Percentiles rank a stretch among this genome's conserved stretches.
Evolutionary conservation across 30 jellyfish, hydroid and myxozoan genomes (phyloP).

Genomic region (Nemopilema nomurai): DNA sequence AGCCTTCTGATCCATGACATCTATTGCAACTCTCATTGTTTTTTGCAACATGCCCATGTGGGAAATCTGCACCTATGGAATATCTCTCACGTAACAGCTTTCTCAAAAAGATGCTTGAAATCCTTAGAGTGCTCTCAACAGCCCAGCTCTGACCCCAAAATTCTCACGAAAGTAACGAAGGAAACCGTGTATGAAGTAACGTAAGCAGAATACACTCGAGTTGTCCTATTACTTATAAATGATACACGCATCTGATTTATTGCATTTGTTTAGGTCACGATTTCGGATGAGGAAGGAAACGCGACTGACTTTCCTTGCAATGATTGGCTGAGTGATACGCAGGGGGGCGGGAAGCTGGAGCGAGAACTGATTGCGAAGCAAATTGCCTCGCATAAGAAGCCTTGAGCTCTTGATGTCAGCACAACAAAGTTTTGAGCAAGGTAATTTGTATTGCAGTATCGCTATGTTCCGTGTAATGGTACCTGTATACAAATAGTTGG

Average conservation of each 20-base stretch:
- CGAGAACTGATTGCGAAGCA: constrained; percentile 53
- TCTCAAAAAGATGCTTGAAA: too few species aligned
- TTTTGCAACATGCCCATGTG: too few species aligned
- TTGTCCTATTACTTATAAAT: too few species aligned
- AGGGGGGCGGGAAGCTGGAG: constrained; percentile 93
- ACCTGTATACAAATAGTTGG: not conserved
- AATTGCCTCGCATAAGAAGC: not conserved
- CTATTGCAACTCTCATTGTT: too few species aligned
- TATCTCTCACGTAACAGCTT: too few species aligned
- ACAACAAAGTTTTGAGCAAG: not conserved
- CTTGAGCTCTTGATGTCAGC: not conserved
- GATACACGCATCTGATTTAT: not conserved
- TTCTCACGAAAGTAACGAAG: too few species aligned
- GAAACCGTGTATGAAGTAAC: too few species aligned
- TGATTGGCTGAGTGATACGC: constrained; percentile 97
- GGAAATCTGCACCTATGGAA: too few species aligned
- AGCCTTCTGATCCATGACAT: too few species aligned
- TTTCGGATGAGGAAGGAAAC: constrained; percentile 88
- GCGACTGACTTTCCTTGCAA: constrained; percentile 83
- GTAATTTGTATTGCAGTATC: not conserved
- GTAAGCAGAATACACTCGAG: too few species aligned
- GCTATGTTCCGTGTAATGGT: not conserved
- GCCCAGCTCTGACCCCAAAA: too few species aligned
- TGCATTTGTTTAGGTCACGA: constrained; percentile 57
- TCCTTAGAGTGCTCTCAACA: too few species aligned